phyloP scores from a whole-genome alignment of 2,113 vertebrate species.

The Cepphus grylle region DNA sequence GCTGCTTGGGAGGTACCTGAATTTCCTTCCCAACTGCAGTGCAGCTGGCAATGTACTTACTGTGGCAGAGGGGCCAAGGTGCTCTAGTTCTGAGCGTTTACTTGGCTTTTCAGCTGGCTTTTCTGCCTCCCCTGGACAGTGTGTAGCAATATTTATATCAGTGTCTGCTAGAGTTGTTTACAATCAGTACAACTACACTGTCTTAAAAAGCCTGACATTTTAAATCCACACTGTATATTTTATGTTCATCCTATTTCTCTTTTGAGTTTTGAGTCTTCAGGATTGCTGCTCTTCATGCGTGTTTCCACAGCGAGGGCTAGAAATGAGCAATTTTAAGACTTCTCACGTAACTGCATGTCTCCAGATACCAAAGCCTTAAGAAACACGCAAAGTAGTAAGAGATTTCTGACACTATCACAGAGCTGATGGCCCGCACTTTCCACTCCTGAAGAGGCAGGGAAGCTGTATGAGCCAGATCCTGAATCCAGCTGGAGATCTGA shows the following conservation, averaged over 20 bases:
- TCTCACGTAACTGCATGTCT: background rate
- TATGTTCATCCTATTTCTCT: background rate
- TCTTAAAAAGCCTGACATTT: background rate
- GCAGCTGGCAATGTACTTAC: background rate
- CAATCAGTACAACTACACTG: background rate
- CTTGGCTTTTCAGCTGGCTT: background rate
- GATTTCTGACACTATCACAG: background rate
- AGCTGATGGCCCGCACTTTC: background rate
- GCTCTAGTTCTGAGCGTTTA: background rate
- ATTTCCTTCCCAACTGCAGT: background rate
- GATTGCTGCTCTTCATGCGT: background rate
- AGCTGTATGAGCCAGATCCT: background rate
- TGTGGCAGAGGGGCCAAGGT: background rate
- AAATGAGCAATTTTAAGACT: background rate
- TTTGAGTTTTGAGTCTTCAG: background rate
- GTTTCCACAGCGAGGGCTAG: background rate
- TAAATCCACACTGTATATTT: background rate
- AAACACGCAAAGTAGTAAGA: fast-evolving
- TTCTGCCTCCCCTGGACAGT: background rate
- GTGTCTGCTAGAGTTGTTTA: background rate
- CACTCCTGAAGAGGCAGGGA: background rate
- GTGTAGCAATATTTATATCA: background rate
- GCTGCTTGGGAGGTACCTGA: background rate
- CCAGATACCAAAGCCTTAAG: background rate
- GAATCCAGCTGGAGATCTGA: background rate